Percentiles rank a stretch among this genome's conserved stretches.
Evolutionary conservation across 2,797 vertebrate genomes (phyloP).

Genomic region (Rhynchotus rufescens): DNA sequence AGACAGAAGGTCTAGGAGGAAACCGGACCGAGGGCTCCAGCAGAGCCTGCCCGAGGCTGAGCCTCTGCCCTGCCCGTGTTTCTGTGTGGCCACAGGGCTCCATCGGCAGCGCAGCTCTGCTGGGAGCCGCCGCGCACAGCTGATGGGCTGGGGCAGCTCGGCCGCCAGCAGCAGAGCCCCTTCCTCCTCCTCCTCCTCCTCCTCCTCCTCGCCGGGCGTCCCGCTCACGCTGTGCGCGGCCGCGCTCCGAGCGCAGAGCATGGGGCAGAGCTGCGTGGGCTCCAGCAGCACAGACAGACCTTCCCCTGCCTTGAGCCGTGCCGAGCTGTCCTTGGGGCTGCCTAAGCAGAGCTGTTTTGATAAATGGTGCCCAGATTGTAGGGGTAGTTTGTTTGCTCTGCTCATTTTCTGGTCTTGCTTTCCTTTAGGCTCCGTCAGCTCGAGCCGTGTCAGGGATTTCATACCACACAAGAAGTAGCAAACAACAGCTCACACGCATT

Average conservation of each 20-base stretch:
- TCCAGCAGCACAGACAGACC: not conserved
- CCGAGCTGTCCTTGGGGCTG: not conserved
- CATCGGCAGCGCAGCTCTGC: not conserved
- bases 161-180: not conserved
- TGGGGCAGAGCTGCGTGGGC: not conserved
- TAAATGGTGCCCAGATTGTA: not conserved
- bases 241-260: not conserved
- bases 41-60: not conserved
- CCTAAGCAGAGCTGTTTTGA: not conserved
- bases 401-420: not conserved
- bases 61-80: not conserved
- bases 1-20: not conserved
- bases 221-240: not conserved
- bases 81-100: not conserved
- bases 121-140: not conserved
- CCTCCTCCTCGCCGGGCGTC: not conserved
- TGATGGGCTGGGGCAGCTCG: constrained; percentile 3
- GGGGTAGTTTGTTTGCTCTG: not conserved
- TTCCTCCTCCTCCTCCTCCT: not conserved
- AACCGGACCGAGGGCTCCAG: not conserved
- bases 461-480: not conserved
- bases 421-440: not conserved
- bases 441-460: not conserved
- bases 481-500: not conserved
- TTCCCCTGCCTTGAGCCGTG: not conserved